Conservation (phyloP, 2,888 invertebrate genomes). For the Nemotelus nigrinus region DNA sequence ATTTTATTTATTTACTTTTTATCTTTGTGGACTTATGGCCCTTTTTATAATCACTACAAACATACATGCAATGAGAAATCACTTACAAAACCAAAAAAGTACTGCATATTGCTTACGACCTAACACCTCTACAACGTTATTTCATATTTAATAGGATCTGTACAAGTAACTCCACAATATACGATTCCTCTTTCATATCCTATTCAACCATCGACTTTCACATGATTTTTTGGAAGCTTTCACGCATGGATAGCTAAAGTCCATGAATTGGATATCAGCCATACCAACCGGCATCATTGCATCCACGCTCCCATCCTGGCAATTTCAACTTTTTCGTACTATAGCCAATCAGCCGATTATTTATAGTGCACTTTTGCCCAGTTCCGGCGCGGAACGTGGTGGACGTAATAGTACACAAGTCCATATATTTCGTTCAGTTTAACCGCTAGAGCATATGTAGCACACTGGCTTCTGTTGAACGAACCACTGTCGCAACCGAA, state of each 20-base stretch:
- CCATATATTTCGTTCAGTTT: slow-evolving; percentile 15
- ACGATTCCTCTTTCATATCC: neutral
- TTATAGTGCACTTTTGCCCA: slow-evolving; percentile 34
- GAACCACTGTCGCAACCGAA: too few species aligned
- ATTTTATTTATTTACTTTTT: too few species aligned
- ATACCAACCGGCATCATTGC: slow-evolving; percentile 4
- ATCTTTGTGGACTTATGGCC: too few species aligned
- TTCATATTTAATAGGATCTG: slow-evolving; percentile 18
- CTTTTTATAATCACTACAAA: too few species aligned
- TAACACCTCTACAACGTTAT: slow-evolving; percentile 22
- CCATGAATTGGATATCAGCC: slow-evolving; percentile 31
- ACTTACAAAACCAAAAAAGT: too few species aligned
- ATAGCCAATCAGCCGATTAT: slow-evolving; percentile 31
- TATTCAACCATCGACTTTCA: neutral
- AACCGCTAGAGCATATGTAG: slow-evolving; percentile 29
- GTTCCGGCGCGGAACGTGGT: neutral
- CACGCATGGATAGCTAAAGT: slow-evolving; percentile 15
- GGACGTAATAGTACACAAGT: slow-evolving; percentile 17
- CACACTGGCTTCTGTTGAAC: too few species aligned
- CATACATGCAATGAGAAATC: too few species aligned
- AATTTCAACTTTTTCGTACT: neutral
- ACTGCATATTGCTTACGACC: slow-evolving; percentile 1
- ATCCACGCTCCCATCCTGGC: neutral
- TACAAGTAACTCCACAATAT: slow-evolving; percentile 12
- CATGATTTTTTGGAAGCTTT: slow-evolving; percentile 17